Evolutionary conservation across 2,113 vertebrate species (phyloP).

Genomic region (Plestiodon gilberti): DNA sequence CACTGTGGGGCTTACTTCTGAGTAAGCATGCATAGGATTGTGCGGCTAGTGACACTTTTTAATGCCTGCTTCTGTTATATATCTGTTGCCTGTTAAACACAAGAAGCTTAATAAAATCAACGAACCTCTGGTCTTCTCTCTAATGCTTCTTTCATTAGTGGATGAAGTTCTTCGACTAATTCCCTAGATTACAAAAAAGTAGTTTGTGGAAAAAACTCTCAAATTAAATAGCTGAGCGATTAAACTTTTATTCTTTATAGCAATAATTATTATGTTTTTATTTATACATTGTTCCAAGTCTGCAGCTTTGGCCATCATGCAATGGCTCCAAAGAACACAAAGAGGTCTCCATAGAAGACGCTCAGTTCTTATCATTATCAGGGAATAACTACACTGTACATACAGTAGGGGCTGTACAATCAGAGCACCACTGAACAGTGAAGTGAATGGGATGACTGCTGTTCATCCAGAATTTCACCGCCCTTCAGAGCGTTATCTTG

Average conservation of each 20-base stretch:
- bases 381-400: neutral
- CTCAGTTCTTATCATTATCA: neutral
- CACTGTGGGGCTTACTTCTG: no score
- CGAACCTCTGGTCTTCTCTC: slow-evolving; percentile 96
- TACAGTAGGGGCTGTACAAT: neutral
- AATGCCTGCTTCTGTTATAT: neutral
- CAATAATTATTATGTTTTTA: neutral
- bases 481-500: neutral
- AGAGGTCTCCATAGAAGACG: neutral
- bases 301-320: no score
- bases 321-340: neutral
- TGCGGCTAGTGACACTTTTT: neutral
- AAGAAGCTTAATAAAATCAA: slow-evolving; percentile 35
- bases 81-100: slow-evolving; percentile 25
- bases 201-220: slow-evolving; percentile 4
- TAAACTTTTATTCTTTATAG: neutral
- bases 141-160: slow-evolving; percentile 97
- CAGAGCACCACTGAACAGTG: neutral
- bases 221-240: neutral
- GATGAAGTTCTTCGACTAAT: slow-evolving; percentile 97
- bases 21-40: no score
- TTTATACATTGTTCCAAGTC: neutral
- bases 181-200: slow-evolving; percentile 78
- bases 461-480: neutral
- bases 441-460: neutral